Evolutionary conservation across 1,140 invertebrate species (phyloP), one percentile per base, ranked within the genome.

Genomic region (Bradysia coprophila): DNA sequence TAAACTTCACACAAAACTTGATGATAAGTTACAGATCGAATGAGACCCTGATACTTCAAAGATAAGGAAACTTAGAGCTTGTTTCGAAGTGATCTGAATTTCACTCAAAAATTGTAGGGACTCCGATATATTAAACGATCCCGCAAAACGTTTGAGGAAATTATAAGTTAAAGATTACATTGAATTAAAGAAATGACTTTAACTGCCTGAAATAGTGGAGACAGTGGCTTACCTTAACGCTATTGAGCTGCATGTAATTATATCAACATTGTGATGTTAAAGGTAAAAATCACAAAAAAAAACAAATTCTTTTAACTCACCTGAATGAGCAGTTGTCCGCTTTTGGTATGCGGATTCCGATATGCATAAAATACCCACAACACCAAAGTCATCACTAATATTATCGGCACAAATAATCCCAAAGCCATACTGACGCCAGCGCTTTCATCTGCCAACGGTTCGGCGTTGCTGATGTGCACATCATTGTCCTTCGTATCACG

Each of bases 261-360:
- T 18, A 6, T 38, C 21, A n/a, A n/a, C n/a, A 19, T 15, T 20
- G 16, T n/a, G 43, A 47, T 18, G 38, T 45, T 28, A 8, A 28
- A 28, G 13, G 13, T 28, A 28, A 28, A 28, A 8, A 28, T 13
- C 24, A 13, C 24, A 28, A 13, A 6, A 28, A 28, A 8, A 28
- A 28, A 28, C 24, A 28, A 8, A 8, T 28, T 28, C 6, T 31
- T 13, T 31, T 36, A 32, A 55, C 68, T 72, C 65, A 96, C 92
- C 73, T 89, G 87, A 51, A 98, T 97, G 32, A 98, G 72, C 52
- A 96, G 76, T 63, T 97, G 91, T 45, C 95, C 95, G 45, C 91
- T 94, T 19, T 81, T 69, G 11, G 89, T 85, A 54, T 95, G 91
- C 8, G 94, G 95, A 64, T 94, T 89, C 48, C 81, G 77, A 63